Evolutionary conservation across 1,140 invertebrate genomes (phyloP).

Genomic region (Zaprionus camerounensis): DNA sequence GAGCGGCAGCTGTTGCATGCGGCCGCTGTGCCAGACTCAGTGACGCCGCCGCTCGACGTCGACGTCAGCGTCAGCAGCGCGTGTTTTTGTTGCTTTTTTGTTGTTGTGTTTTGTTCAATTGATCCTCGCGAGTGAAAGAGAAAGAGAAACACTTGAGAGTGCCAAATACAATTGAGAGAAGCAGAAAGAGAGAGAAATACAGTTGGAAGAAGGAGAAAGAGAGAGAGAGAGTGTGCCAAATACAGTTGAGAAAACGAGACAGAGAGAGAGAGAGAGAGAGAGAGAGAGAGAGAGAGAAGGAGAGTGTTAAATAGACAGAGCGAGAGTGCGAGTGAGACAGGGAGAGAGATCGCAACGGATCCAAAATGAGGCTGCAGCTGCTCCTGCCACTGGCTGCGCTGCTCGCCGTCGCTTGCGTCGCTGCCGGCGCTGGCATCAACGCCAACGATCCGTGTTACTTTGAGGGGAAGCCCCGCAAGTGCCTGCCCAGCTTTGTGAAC

Average conservation of each 20-base stretch:
- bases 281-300: not conserved
- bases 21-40: slow-evolving; percentile 65
- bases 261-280: too few relatives aligned
- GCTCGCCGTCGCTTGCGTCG: not conserved
- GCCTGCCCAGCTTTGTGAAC: slow-evolving; percentile 99
- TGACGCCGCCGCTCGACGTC: slow-evolving; percentile 68
- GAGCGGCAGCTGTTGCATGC: slow-evolving; percentile 75
- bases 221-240: not conserved
- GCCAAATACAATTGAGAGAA: not conserved
- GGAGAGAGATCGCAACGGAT: not conserved
- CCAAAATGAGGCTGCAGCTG: slow-evolving; percentile 19
- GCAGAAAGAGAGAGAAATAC: not conserved
- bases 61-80: slow-evolving; percentile 35
- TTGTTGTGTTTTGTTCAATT: slow-evolving; percentile 25
- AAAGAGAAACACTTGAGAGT: slow-evolving; percentile 4
- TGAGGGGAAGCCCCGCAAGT: slow-evolving; percentile 92
- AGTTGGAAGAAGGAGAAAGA: not conserved
- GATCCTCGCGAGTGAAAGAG: slow-evolving; percentile 62
- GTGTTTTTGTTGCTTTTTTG: slow-evolving; percentile 58
- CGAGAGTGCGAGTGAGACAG: not conserved
- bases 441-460: slow-evolving; percentile 95
- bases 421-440: slow-evolving; percentile 45
- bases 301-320: not conserved
- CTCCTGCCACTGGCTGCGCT: slow-evolving; percentile 24
- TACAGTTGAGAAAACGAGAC: not conserved